These are phyloP conservation scores for Candoia aspera DNA, from an alignment of 2,113 vertebrate genomes.

Conservation along the genomic window DNA sequence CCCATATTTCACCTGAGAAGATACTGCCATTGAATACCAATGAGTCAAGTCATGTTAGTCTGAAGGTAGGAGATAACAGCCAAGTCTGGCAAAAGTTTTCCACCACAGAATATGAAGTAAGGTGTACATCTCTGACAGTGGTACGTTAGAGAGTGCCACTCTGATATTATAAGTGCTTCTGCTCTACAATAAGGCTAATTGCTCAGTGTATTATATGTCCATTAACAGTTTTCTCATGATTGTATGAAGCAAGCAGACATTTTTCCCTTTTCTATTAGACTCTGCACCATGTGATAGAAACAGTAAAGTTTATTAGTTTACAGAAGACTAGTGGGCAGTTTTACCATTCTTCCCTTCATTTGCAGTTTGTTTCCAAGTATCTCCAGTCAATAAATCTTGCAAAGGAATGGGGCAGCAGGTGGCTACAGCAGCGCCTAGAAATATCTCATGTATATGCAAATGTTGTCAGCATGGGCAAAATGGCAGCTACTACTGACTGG, in stretches of 20 bases:
- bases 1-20: conserved; percentile 85
- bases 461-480: background rate
- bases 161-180: background rate
- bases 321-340: background rate
- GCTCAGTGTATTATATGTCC: background rate
- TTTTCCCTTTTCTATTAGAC: conserved; percentile 8
- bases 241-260: background rate
- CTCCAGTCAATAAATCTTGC: background rate
- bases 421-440: background rate
- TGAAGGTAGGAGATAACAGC: conserved; percentile 79
- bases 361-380: background rate
- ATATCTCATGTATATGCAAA: background rate
- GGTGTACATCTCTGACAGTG: background rate
- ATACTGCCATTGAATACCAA: conserved; percentile 86
- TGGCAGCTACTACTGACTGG: background rate
- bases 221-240: conserved; percentile 24
- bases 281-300: conserved; percentile 12
- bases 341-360: background rate
- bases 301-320: background rate
- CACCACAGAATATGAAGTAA: background rate
- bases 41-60: conserved; percentile 81
- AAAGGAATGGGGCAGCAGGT: background rate
- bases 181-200: background rate
- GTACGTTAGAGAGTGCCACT: background rate
- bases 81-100: fast-evolving